Conservation (phyloP, 2,888 invertebrate species). For the Allophyes oxyacanthae region DNA sequence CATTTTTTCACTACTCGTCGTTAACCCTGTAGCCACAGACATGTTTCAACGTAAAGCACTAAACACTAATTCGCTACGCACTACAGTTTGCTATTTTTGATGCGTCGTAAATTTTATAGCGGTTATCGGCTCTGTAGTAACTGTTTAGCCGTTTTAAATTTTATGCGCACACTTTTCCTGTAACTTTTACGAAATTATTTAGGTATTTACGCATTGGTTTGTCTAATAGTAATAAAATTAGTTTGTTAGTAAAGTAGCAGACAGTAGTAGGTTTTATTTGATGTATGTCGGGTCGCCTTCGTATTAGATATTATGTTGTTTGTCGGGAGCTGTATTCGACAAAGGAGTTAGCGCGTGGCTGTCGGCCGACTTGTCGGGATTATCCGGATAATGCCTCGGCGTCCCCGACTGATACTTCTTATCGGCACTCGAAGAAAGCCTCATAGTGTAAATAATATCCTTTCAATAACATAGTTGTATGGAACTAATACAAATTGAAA, state of each 20-base stretch:
- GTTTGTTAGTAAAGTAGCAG: conserved; percentile 21
- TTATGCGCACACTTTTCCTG: conserved; percentile 49
- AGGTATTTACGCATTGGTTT: conserved; percentile 36
- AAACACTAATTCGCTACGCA: conserved; percentile 52
- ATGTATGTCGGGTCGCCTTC: conserved; percentile 53
- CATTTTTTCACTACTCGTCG: conserved; percentile 49
- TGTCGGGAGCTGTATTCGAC: conserved; percentile 61
- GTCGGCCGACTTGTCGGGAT: conserved; percentile 74
- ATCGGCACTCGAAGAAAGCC: conserved; percentile 63
- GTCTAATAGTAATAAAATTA: conserved; percentile 29
- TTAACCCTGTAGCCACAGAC: conserved; percentile 35
- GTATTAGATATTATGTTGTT: conserved; percentile 62
- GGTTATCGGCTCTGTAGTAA: conserved; percentile 50
- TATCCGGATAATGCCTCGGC: conserved; percentile 78
- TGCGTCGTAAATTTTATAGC: conserved; percentile 48
- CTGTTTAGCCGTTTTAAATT: conserved; percentile 45
- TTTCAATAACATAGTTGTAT: conserved; percentile 55
- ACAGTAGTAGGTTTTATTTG: conserved; percentile 35
- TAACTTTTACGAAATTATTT: conserved; percentile 43
- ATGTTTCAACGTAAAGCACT: conserved; percentile 31
- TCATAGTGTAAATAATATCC: conserved; percentile 66
- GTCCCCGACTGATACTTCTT: conserved; percentile 70
- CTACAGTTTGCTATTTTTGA: conserved; percentile 53
- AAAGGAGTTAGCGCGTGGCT: conserved; percentile 66
- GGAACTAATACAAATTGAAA: conserved; percentile 26